Evolutionary conservation across 2,113 vertebrate genomes (phyloP), one percentile per base, ranked within the genome.

Genomic region (Aramus guarauna): DNA sequence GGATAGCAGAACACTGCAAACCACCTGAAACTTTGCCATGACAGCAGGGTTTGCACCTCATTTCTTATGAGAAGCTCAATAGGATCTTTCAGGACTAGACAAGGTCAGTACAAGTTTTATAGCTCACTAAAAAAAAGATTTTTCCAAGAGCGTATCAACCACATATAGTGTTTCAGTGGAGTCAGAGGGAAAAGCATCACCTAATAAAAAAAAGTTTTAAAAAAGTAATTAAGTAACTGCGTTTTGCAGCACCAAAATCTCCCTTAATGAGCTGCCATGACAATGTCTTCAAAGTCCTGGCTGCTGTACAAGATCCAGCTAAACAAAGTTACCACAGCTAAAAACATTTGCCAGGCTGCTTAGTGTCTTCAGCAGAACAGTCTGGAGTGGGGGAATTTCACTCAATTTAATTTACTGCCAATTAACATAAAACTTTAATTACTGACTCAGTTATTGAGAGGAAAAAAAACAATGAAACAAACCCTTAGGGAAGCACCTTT

Each of bases 1-100:
- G 5, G 58, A 37, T 7, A 24, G 52, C 52, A 27, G 23, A 52
- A 43, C 2, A 0, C 10, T 7, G 3, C 1, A 0, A 66, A 21
- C 23, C 34, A 55, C 20, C 58, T 9, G 53, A 77, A 74, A 4
- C 47, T 43, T 9, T 9, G 52, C n/a, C 55, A 9, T 5, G 16
- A 36, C 60, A 12, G 37, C 26, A 26, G 41, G 10, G 41, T 21
- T 58, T 1, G 3, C 41, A 53, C 37, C 37, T 34, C 29, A 5
- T 26, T 48, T 64, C 76, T 53, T 24, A 12, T 3, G 5, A 47
- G 56, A 37, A 47, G 50, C 59, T 4, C 0, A 13, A 8, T 15
- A 2, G 0, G 1, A 78, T 22, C 78, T 37, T 76, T 27, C 91
- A 62, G 43, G 74, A 23, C 47, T 9, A 27, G 13, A 23, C 45